Percentiles rank a stretch among this genome's conserved stretches.
Conservation (phyloP, 2,888 invertebrate species). For the Diarsia dahlii region DNA sequence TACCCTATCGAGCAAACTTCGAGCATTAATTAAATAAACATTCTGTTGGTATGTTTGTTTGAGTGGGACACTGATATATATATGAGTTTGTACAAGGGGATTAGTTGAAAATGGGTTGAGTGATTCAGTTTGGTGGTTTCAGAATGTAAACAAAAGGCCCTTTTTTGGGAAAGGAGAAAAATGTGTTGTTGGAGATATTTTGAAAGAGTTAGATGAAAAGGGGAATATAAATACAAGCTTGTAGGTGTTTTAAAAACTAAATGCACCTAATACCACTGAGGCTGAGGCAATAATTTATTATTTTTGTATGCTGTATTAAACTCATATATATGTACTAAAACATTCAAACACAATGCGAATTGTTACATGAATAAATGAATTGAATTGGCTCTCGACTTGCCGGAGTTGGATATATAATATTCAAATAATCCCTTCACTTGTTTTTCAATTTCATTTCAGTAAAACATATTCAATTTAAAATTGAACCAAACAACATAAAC, state of each 20-base stretch:
- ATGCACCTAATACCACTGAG: no score
- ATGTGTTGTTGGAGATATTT: neutral
- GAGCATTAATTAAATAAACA: constrained; percentile 66
- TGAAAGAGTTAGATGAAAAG: neutral
- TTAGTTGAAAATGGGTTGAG: constrained; percentile 25
- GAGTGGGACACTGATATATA: constrained; percentile 45
- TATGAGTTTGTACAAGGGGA: constrained; percentile 35
- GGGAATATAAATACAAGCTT: neutral
- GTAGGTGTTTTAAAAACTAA: neutral
- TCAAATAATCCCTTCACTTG: neutral
- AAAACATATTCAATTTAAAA: neutral
- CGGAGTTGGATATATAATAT: no score
- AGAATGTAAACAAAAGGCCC: constrained; percentile 18
- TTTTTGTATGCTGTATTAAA: no score
- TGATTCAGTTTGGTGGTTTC: constrained; percentile 32
- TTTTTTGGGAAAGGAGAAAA: constrained; percentile 15
- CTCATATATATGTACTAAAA: no score
- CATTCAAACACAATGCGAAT: no score
- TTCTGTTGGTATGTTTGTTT: constrained; percentile 45
- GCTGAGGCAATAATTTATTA: no score
- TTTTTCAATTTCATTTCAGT: neutral
- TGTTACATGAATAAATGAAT: no score
- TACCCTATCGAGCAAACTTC: constrained; percentile 49
- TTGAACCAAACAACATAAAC: neutral
- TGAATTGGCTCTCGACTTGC: no score